Evolutionary conservation across 1,140 invertebrate species (phyloP).

Genomic region (Drosophila kurseongensis): DNA sequence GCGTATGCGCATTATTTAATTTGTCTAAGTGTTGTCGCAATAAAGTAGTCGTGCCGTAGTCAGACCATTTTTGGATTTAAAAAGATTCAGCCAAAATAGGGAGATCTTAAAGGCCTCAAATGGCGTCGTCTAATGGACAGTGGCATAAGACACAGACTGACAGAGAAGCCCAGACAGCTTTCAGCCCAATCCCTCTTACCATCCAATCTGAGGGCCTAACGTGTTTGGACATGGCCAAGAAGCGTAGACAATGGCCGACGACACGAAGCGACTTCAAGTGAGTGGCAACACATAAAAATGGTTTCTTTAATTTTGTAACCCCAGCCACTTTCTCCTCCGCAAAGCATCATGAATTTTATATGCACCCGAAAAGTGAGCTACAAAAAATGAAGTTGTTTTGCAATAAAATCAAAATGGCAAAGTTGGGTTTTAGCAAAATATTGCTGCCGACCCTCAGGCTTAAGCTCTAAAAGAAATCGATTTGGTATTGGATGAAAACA

Average conservation of each 20-base stretch:
- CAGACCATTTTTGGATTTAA: constrained; percentile 37
- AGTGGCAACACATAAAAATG: constrained; percentile 48
- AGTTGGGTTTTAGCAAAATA: constrained; percentile 1
- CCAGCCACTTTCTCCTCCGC: constrained; percentile 17
- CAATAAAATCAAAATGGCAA: constrained; percentile 28
- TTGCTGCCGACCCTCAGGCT: constrained; percentile 26
- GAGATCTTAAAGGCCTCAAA: constrained; percentile 46
- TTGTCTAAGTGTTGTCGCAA: constrained; percentile 71
- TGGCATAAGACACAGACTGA: constrained; percentile 74
- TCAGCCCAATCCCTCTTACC: constrained; percentile 35
- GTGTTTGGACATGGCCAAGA: constrained; percentile 74
- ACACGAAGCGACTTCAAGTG: constrained; percentile 43
- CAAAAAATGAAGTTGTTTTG: constrained; percentile 37
- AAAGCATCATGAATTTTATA: constrained; percentile 63
- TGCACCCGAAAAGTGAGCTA: constrained; percentile 45
- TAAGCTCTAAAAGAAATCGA: constrained; percentile 19
- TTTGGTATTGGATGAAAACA: constrained; percentile 13
- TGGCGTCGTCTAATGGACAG: constrained; percentile 69
- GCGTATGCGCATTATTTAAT: constrained; percentile 79
- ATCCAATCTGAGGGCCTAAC: constrained; percentile 62
- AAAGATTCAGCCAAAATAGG: constrained; percentile 32
- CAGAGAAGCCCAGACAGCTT: constrained; percentile 39
- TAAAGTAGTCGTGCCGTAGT: constrained; percentile 55
- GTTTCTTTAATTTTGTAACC: constrained; percentile 46
- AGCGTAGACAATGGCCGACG: constrained; percentile 59